Evolutionary conservation across 30 jellyfish, hydroid and myxozoan genomes (phyloP).

Genomic region (Turritopsis rubra): DNA sequence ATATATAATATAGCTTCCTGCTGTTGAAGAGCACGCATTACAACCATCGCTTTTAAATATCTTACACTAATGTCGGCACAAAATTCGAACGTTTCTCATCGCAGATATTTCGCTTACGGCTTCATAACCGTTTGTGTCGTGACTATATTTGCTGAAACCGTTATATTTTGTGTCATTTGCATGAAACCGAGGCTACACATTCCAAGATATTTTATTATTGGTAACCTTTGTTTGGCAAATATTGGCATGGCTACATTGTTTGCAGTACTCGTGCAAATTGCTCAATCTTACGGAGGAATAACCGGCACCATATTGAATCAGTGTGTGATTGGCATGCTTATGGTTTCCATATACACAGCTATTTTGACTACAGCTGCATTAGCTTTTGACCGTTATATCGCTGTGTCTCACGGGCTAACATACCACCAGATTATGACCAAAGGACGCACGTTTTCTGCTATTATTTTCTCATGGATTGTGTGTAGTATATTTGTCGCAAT

Average conservation of each 20-base stretch:
- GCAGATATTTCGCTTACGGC: background rate
- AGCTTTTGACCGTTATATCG: slow-evolving; percentile 5
- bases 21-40: background rate
- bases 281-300: background rate
- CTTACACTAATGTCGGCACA: background rate
- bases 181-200: background rate
- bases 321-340: background rate
- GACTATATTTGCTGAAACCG: background rate
- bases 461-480: background rate
- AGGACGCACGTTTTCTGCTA: background rate
- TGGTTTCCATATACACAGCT: background rate
- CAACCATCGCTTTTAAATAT: background rate
- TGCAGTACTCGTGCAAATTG: background rate
- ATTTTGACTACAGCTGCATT: background rate
- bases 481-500: background rate
- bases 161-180: background rate
- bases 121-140: background rate
- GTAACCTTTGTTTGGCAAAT: background rate
- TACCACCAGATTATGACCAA: background rate
- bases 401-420: background rate
- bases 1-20: too few species aligned
- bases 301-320: background rate
- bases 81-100: background rate
- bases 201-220: background rate
- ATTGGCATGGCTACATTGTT: background rate